Percentiles rank a stretch among this genome's conserved stretches.
Evolutionary conservation across 2,113 vertebrate species (phyloP).

Genomic region (Paradisaea rubra): DNA sequence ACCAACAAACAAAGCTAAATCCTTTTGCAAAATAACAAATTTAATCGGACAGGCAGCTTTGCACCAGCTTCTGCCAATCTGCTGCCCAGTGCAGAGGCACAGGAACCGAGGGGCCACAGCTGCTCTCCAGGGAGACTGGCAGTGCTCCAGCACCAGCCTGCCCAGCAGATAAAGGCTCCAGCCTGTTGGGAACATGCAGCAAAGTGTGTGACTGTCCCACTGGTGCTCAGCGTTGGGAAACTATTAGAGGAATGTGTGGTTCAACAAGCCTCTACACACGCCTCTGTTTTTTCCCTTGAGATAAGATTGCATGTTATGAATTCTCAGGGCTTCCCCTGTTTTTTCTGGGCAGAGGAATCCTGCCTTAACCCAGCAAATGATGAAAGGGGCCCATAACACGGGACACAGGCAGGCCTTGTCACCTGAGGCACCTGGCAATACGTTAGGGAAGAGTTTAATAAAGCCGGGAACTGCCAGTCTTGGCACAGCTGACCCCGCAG

Average conservation of each 20-base stretch:
- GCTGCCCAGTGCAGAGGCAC: not conserved
- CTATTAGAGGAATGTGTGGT: constrained; percentile 27
- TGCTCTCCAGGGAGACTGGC: not conserved
- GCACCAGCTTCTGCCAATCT: not conserved
- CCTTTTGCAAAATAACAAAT: constrained; percentile 45
- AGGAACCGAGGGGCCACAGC: not conserved
- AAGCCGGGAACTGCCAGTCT: not conserved
- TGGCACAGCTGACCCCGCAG: not conserved
- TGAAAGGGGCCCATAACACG: not conserved
- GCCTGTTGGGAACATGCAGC: not conserved
- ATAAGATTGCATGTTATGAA: not conserved
- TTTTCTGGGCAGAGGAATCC: constrained; percentile 3
- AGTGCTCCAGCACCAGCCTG: not conserved
- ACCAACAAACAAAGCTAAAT: constrained; percentile 39
- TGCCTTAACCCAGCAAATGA: not conserved
- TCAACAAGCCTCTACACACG: constrained; percentile 26
- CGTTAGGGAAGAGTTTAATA: not conserved
- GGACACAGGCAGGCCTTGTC: not conserved
- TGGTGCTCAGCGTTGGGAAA: constrained; percentile 2
- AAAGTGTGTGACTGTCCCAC: constrained; percentile 4
- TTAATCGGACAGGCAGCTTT: constrained; percentile 38
- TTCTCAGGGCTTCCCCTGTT: constrained; percentile 49
- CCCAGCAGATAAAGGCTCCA: constrained; percentile 34
- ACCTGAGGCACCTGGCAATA: not conserved
- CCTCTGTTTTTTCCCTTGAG: constrained; percentile 13